Base-by-base conservation (phyloP, 2,797 vertebrate genomes). In the Loriculus beryllinus region DNA sequence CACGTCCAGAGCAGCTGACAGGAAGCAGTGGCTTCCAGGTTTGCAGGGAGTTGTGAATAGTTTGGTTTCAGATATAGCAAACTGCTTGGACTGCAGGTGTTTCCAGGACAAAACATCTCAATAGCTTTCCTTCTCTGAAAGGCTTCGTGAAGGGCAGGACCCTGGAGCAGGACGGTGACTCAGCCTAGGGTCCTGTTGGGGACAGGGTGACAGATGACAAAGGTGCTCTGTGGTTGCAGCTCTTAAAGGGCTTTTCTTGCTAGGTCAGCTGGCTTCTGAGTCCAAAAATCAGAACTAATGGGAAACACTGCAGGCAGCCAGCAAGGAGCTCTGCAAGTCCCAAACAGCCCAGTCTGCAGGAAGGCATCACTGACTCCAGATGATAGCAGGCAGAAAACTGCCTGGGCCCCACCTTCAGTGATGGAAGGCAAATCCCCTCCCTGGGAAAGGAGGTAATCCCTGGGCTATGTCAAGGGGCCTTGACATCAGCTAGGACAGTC, bases 1-100 rank as follows among this genome's bases (percentile, higher is more conserved):
- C 71, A 6, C 16, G 3, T 65, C 39, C 86, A 94, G 74, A 91
- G 75, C 86, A 96, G 86, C 86, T 95, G 96, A 67, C 81, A 92
- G 48, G 88, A 93, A 92, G 79, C 54, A 37, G 68, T 6, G 26
- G 70, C 86, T 95, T 96, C 88, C 95, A 94, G 91, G 75, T 93
- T 56, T 92, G 84, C 64, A 77, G 86, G 79, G 87, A 90, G 81
- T 70, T 79, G 60, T 54, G 78, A 86, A 87, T 35, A 80, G 64
- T 75, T 94, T 94, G 39, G 39, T 71, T 86, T 82, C 77, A 84
- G 88, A 88, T 92, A 84, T 10, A 92, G 47, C 47, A 72, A 96
- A 76, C 51, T 84, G n/a, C 83, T 92, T 86, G 54, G 62, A 42
- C 49, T 82, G 74, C 91, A 95, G 86, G 88, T 96, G 88, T 84